Evolutionary conservation across 1,140 invertebrate genomes (phyloP).

Genomic region (Cyclargus thomasi): DNA sequence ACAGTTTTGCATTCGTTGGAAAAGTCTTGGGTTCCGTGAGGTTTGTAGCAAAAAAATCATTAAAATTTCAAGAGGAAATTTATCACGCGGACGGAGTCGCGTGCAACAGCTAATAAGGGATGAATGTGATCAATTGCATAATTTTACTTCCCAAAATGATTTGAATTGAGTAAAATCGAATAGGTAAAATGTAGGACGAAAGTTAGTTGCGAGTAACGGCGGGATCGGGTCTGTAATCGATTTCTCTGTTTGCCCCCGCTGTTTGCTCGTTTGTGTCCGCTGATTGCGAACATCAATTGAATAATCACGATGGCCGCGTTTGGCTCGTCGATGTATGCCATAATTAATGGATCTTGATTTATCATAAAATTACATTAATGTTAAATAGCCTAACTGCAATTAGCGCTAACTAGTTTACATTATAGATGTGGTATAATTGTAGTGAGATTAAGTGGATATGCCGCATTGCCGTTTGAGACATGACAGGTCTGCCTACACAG

Average conservation of each 20-base stretch:
- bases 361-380: constrained; percentile 16
- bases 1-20: too few species aligned
- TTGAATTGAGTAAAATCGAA: not conserved
- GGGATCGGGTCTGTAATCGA: constrained; percentile 43
- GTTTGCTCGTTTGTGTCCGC: constrained; percentile 57
- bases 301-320: constrained; percentile 43
- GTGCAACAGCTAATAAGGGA: too few species aligned
- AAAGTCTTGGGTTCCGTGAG: too few species aligned
- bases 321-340: not conserved
- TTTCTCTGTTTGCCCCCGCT: constrained; percentile 49
- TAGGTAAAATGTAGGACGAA: not conserved
- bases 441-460: not conserved
- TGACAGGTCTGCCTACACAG: not conserved
- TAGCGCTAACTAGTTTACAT: not conserved
- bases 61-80: too few species aligned
- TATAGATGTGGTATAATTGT: not conserved
- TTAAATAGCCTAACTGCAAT: constrained; percentile 1
- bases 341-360: constrained; percentile 22
- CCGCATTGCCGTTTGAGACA: not conserved
- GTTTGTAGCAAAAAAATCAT: too few species aligned
- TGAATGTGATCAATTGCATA: too few species aligned
- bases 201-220: constrained; percentile 10
- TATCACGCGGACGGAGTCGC: too few species aligned
- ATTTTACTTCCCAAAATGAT: too few species aligned
- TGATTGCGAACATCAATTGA: constrained; percentile 63